These are phyloP conservation scores for Anneissia japonica DNA, from an alignment of 35 echinoderm and acorn worm genomes.

Conservation along the genomic window DNA sequence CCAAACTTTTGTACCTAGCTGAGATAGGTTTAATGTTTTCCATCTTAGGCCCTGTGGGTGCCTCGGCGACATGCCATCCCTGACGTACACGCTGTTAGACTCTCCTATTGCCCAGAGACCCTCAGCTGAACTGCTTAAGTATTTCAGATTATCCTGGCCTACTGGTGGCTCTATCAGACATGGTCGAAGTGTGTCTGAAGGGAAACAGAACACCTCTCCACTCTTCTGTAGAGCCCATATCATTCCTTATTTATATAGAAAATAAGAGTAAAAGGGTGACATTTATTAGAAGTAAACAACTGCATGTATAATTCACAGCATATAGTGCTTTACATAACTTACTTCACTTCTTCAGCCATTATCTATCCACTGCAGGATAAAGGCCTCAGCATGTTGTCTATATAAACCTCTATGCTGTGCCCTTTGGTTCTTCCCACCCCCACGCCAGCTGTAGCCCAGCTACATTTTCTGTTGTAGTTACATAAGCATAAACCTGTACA, in stretches of 20 bases:
- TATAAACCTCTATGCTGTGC: too few species aligned
- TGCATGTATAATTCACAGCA: too few species aligned
- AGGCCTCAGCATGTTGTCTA: too few species aligned
- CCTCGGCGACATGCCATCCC: constrained; percentile 46
- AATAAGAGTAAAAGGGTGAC: too few species aligned
- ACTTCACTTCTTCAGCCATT: too few species aligned
- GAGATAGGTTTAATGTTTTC: constrained; percentile 72
- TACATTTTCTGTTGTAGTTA: too few species aligned
- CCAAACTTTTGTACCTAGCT: constrained; percentile 55
- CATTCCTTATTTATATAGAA: constrained; percentile 45
- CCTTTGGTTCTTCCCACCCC: too few species aligned
- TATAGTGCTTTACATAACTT: too few species aligned
- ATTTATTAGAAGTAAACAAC: too few species aligned
- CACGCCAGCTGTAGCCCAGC: too few species aligned
- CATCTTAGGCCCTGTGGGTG: constrained; percentile 65
- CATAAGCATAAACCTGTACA: too few species aligned
- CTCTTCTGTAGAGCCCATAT: constrained; percentile 90
- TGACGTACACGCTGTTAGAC: constrained; percentile 40
- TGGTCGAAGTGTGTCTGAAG: constrained; percentile 64
- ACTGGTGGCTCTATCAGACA: constrained; percentile 61
- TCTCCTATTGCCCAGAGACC: constrained; percentile 67
- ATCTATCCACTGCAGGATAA: too few species aligned
- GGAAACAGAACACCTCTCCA: constrained; percentile 86
- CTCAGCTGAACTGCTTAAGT: constrained; percentile 65
- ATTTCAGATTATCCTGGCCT: constrained; percentile 26